phyloP scores from a whole-genome alignment of 2,797 vertebrate species.

The Lemur catta region DNA sequence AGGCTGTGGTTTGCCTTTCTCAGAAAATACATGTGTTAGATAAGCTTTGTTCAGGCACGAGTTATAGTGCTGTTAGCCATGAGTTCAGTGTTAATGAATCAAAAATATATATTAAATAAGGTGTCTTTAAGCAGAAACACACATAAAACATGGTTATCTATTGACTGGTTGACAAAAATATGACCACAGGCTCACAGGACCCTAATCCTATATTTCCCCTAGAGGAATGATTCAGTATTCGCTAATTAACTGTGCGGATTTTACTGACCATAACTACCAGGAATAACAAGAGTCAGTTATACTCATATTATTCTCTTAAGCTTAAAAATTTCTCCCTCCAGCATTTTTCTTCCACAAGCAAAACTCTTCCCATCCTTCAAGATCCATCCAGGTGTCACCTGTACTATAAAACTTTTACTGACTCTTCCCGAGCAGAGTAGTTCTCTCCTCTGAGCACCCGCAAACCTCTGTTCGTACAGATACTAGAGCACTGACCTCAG shows the following conservation, averaged over 20 bases:
- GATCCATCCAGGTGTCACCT: background rate
- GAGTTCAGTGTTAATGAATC: background rate
- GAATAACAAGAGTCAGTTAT: background rate
- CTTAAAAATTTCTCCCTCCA: background rate
- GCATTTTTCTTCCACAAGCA: background rate
- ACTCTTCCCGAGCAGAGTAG: background rate
- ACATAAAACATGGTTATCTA: background rate
- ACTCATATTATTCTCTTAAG: background rate
- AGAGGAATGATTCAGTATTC: background rate
- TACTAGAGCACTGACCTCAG: background rate
- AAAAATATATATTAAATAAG: background rate
- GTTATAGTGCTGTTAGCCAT: background rate
- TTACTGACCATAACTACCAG: background rate
- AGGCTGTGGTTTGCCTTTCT: background rate
- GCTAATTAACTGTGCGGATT: background rate
- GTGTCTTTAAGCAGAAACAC: conserved; percentile 16
- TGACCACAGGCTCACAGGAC: background rate
- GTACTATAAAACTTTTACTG: background rate
- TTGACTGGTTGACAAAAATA: background rate
- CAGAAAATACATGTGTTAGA: background rate
- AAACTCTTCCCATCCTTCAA: background rate
- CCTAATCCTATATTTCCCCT: background rate
- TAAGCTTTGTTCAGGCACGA: background rate
- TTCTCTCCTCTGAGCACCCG: background rate
- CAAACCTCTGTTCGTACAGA: background rate